These are phyloP conservation scores for Coluber constrictor DNA, from an alignment of 2,797 vertebrate genomes.

Conservation along the genomic window DNA sequence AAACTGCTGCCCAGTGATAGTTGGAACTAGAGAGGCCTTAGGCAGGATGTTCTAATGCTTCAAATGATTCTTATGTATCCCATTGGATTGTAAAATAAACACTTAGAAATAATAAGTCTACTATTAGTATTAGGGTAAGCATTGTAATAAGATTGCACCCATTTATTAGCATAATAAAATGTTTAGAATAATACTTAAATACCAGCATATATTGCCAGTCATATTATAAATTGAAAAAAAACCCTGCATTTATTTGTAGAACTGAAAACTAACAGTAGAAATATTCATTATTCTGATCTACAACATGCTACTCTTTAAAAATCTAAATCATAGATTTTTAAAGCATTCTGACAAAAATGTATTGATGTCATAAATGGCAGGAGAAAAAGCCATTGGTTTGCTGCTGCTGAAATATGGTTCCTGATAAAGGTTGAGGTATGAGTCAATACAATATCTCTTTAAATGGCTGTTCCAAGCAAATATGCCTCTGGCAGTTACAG, in stretches of 20 bases:
- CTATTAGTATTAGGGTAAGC: neutral
- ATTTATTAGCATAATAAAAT: neutral
- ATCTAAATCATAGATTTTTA: neutral
- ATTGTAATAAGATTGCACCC: neutral
- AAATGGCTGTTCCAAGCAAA: neutral
- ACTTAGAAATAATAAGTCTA: neutral
- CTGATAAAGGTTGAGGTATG: neutral
- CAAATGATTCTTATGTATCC: neutral
- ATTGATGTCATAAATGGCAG: neutral
- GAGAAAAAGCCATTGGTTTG: neutral
- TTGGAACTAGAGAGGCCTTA: neutral
- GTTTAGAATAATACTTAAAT: neutral
- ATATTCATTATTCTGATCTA: neutral
- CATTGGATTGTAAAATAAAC: neutral
- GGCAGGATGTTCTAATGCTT: neutral
- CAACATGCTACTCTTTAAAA: neutral
- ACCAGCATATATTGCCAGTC: neutral
- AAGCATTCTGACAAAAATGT: neutral
- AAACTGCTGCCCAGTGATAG: neutral
- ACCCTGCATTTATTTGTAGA: neutral
- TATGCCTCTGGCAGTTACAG: neutral
- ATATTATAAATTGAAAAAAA: neutral
- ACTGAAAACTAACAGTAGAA: neutral
- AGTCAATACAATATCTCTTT: neutral
- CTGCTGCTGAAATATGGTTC: neutral